phyloP scores from a whole-genome alignment of 2,888 invertebrate species.

The Dasysyrphus tricinctus region DNA sequence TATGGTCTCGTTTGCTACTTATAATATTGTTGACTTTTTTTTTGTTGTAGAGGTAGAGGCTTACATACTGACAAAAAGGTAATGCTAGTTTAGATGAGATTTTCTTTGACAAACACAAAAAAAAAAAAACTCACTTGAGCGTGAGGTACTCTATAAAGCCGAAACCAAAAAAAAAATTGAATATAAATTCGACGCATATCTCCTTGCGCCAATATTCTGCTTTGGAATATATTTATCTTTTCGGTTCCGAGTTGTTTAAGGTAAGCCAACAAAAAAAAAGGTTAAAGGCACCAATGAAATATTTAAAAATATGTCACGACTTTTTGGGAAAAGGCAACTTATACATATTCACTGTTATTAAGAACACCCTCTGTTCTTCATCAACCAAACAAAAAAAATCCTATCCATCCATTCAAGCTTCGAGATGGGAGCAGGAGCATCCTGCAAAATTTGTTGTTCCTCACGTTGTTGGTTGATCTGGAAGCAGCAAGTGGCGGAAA shows the following conservation, averaged over 20 bases:
- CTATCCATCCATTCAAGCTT: conserved; percentile 9
- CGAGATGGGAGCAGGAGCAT: neutral
- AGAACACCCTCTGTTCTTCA: conserved; percentile 36
- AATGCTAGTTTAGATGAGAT: neutral
- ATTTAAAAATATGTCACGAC: conserved; percentile 52
- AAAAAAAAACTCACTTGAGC: neutral
- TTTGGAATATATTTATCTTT: neutral
- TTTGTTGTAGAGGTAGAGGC: neutral
- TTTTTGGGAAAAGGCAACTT: conserved; percentile 11
- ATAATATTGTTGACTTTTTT: neutral
- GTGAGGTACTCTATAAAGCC: neutral
- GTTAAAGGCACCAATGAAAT: neutral
- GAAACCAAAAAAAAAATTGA: neutral
- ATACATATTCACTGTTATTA: neutral
- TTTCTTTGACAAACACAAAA: neutral
- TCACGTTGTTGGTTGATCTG: conserved; percentile 34
- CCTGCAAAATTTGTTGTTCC: conserved; percentile 43
- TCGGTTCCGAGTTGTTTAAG: neutral
- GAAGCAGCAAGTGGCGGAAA: conserved; percentile 71
- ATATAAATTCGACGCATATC: neutral
- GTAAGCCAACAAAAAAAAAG: neutral
- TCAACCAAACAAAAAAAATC: conserved; percentile 1
- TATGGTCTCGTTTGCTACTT: neutral
- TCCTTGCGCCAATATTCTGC: neutral
- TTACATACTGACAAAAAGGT: neutral